These are phyloP conservation scores for Miichthys miiuy DNA, from an alignment of 2,797 vertebrate species.

Conservation along the genomic window DNA sequence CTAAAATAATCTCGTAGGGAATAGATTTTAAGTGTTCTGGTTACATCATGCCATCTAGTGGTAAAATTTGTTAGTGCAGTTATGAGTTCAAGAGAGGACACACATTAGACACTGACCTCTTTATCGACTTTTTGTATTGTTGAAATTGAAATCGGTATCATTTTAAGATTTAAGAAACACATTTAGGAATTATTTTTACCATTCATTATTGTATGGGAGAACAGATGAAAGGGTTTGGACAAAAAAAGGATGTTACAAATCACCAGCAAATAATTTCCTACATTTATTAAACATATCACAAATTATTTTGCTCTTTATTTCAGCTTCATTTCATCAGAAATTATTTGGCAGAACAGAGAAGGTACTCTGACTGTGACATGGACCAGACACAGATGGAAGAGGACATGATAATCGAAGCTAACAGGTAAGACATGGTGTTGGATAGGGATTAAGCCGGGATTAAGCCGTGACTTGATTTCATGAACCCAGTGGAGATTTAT, in stretches of 20 bases:
- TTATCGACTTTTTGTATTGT: no score
- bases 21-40: not conserved
- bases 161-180: no score
- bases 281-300: not conserved
- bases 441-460: no score
- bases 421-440: conserved; percentile 81
- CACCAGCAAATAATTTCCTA: not conserved
- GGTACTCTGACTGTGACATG: conserved; percentile 21
- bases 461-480: no score
- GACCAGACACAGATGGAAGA: conserved; percentile 86
- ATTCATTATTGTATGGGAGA: not conserved
- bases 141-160: not conserved
- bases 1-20: not conserved
- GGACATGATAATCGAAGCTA: conserved; percentile 89
- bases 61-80: conserved; percentile 6
- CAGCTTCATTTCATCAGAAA: conserved; percentile 91
- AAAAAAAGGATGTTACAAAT: not conserved
- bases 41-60: conserved; percentile 67
- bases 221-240: not conserved
- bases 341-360: conserved; percentile 87
- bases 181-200: no score
- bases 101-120: not conserved
- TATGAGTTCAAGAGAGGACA: not conserved
- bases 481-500: no score
- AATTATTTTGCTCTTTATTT: conserved; percentile 22